Evolutionary conservation across 2,888 invertebrate species (phyloP), one percentile per base, ranked within the genome.

Genomic region (Eudemis profundana): DNA sequence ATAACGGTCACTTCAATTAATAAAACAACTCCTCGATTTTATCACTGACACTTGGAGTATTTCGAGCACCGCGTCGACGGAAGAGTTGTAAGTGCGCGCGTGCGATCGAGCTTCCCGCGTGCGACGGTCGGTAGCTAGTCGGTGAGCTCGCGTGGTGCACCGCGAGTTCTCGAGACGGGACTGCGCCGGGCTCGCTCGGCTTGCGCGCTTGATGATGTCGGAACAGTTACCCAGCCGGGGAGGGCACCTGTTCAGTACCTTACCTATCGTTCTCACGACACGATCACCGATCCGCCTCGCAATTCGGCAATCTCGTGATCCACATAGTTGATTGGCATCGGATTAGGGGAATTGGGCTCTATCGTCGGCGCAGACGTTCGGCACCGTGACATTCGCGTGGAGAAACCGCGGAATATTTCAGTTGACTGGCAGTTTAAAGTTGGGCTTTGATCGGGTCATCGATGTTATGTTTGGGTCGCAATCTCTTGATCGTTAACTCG

Each of bases 241-340:
- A 88, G 87, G 86, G 86, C 74, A 86, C 90, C 91, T 90, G 88
- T 79, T 80, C 79, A 67, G 84, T 86, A 83, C 84, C 81, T 82
- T 86, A 51, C 64, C 65, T 21, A 86, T 85, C 86, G 86, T 90
- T 92, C 91, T 90, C 91, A 92, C 90, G 90, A 86, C 85, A 84
- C 82, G 78, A 82, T 78, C 86, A 77, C 79, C 79, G 85, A 84
- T 83, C 80, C 82, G 82, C 78, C 73, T 76, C 74, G 81, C 84
- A 81, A 83, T 84, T 85, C 84, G 84, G 81, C 85, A 83, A 88
- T 90, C 87, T 88, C 81, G 79, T 86, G 89, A 86, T 89, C 92
- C 86, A 91, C 87, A 89, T 90, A 84, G 83, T 80, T 86, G 90
- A 91, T 92, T 90, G 86, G 88, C 81, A 78, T 84, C 87, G 86